Conservation (phyloP, 2,888 invertebrate genomes). For the Sphinx pinastri region DNA sequence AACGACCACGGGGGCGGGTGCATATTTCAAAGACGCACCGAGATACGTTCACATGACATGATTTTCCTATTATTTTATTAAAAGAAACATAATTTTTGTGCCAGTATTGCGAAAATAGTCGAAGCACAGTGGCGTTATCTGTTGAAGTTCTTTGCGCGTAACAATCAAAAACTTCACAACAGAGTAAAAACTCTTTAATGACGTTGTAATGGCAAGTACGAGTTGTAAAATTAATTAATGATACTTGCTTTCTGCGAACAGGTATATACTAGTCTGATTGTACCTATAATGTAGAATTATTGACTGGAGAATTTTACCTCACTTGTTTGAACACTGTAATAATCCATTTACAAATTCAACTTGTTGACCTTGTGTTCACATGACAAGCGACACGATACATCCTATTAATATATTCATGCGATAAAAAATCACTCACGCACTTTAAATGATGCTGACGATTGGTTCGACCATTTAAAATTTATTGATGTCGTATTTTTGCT, state of each 20-base stretch:
- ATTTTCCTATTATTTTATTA: conserved; percentile 45
- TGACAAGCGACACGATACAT: neutral
- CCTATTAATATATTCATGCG: neutral
- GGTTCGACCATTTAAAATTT: neutral
- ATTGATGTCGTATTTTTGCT: neutral
- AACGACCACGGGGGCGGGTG: conserved; percentile 49
- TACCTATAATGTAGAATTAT: neutral
- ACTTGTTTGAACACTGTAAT: neutral
- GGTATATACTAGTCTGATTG: neutral
- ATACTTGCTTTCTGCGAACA: conserved; percentile 6
- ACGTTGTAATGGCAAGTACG: conserved; percentile 2
- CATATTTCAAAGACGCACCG: conserved; percentile 45
- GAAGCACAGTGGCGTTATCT: neutral
- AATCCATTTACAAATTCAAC: neutral
- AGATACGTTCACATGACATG: conserved; percentile 46
- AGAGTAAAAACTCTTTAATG: conserved; percentile 12
- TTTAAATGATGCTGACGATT: neutral
- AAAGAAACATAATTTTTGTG: conserved; percentile 34
- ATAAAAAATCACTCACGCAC: neutral
- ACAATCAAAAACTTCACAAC: conserved; percentile 3
- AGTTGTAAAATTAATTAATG: conserved; percentile 7
- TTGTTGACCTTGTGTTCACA: neutral
- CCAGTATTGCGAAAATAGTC: neutral
- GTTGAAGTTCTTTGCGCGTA: neutral
- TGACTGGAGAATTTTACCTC: neutral